Base-by-base conservation (phyloP, 2,888 invertebrate genomes). In the Oxystoma pomonae region DNA sequence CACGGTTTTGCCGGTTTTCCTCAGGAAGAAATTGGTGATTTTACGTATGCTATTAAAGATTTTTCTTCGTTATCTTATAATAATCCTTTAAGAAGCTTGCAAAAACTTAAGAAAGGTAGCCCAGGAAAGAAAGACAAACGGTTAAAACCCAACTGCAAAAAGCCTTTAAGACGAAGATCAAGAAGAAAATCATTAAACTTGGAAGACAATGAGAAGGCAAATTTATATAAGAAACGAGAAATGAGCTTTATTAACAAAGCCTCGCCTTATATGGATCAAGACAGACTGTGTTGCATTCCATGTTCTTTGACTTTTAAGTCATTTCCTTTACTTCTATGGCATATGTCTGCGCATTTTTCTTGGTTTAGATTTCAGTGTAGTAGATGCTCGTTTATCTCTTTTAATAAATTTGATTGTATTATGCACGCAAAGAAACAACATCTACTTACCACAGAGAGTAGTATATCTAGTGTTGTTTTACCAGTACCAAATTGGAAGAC, bases 341-440 rank as follows among this genome's bases (percentile, higher is more conserved):
- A 90, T 71, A 85, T 88, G 79, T 86, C 89, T 0, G 75, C 80
- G 1, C 90, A 91, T 74, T 84, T 88, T 64, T 87, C 87, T 65
- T 89, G 90, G 87, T 84, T 87, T 72, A 84, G 90, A 21, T 93
- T 88, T 75, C 88, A 89, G 62, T 93, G 93, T 74, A 88, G 86
- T 72, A 78, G 88, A 17, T 93, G 93, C 77, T 84, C 86, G 59
- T 91, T 85, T 73, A 86, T 87, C 73, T 85, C 88, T 65, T 89
- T 87, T 69, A 80, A 84, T 16, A 87, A 87, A 69, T 84, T 84
- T 57, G 87, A 88, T 68, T 84, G 89, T 55, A 83, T 86, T 1
- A 84, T 85, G 65, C 91, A 91, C 73, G 84, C 88, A 1, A 85
- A 84, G 68, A 81, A 83, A 66, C 81, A 84, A 0, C 90, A 90